Evolutionary conservation across 2,888 invertebrate genomes (phyloP), one percentile per base, ranked within the genome.

Genomic region (Melipona beecheii): DNA sequence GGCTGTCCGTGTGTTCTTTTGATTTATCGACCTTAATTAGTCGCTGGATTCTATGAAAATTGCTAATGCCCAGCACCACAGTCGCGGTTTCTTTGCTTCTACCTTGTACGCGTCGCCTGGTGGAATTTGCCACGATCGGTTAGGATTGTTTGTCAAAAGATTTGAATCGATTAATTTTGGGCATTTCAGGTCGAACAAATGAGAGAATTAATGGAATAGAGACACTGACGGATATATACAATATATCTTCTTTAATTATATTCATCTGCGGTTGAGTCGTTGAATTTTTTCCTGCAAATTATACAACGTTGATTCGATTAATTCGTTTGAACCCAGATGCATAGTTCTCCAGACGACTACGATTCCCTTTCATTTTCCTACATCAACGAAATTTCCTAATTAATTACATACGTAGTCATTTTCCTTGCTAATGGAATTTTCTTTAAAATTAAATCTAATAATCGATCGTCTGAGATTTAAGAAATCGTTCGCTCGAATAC

Each of bases 11-110:
- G 86, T 81, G 86, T 84, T 87, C 88, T 86, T 91, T 92, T 92
- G 93, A 93, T 93, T 92, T 92, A 92, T 93, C 89, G 91, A 88
- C 86, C 87, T 87, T 93, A 91, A 93, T 92, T 92, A 92, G 91
- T 87, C 90, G 86, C 43, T 88, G 90, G 88, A 91, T 91, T 90
- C 91, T 88, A 90, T 89, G 90, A 91, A 90, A 91, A 91, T 91
- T 87, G 85, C 88, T 78, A 74, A 84, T 71, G 71, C 56, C 62
- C 62, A 43, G 71, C 56, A 62, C 62, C 50, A 1, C 43, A 43
- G 50, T 54, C 58, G 72, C 60, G 43, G 72, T 64, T 72, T 56
- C 62, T 69, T 70, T 49, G 54, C 43, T 52, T n/a, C 56, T 62
- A 36, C 50, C 50, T 27, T n/a, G 56, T 24, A 49, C 21, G 56